A percentile compares a stretch with the other conserved stretches of the same genome.
Evolutionary conservation across 2,888 invertebrate genomes (phyloP).

Genomic region (Polydrusus cervinus): DNA sequence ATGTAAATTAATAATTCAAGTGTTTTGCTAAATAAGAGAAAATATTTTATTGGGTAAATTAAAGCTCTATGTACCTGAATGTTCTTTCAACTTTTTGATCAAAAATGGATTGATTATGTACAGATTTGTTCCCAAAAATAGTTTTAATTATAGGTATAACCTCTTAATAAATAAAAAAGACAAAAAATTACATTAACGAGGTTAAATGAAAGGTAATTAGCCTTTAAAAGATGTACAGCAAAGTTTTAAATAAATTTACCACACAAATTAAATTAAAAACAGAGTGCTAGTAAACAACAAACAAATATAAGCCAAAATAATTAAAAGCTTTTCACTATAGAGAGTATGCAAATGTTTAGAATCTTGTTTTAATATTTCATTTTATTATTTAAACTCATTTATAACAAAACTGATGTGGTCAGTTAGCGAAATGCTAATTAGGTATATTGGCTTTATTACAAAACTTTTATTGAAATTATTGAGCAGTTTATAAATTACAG

Average conservation of each 20-base stretch:
- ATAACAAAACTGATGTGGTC: constrained; percentile 48
- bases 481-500: constrained; percentile 45
- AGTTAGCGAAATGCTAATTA: constrained; percentile 50
- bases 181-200: neutral
- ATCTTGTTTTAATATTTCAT: constrained; percentile 49
- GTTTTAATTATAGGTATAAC: neutral
- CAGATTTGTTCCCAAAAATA: too few relatives aligned
- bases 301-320: constrained; percentile 42
- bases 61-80: too few relatives aligned
- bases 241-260: neutral
- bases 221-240: neutral
- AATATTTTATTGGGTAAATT: too few relatives aligned
- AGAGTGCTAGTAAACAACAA: constrained; percentile 4
- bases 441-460: constrained; percentile 51
- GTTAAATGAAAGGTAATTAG: neutral
- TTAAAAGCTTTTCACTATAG: constrained; percentile 40
- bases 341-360: constrained; percentile 24
- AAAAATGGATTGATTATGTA: neutral
- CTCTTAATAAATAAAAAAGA: too few relatives aligned
- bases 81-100: neutral
- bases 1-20: too few relatives aligned
- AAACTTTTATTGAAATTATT: constrained; percentile 42
- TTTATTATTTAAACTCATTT: constrained; percentile 52
- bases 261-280: neutral
- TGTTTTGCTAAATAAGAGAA: too few relatives aligned